Conservation (phyloP, 2,113 vertebrate genomes). For the Mesocricetus auratus region DNA sequence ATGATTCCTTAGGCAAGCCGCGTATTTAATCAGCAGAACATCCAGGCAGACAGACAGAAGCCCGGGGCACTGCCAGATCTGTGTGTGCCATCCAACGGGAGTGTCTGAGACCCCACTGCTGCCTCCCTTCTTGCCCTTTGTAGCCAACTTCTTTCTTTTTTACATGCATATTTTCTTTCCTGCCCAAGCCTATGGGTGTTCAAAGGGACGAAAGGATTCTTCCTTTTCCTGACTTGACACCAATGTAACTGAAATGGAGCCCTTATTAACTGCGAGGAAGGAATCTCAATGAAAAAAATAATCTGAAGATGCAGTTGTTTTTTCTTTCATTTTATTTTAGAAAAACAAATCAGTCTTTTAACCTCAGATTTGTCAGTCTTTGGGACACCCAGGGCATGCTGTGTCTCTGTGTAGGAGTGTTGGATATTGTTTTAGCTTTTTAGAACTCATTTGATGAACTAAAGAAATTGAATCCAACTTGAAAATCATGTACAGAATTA, state of each 20-base stretch:
- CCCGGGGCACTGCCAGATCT: not conserved
- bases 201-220: not conserved
- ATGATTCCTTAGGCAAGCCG: conserved; percentile 69
- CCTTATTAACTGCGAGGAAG: not conserved
- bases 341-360: not conserved
- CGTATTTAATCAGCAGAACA: not conserved
- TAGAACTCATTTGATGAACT: not conserved
- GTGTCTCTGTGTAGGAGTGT: not conserved
- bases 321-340: not conserved
- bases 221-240: not conserved
- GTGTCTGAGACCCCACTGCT: not conserved
- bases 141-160: not conserved
- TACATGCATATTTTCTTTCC: not conserved
- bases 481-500: not conserved
- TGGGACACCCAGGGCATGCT: not conserved
- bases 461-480: not conserved
- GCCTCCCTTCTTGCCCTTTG: not conserved
- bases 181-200: not conserved
- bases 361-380: not conserved
- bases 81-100: not conserved
- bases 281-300: not conserved
- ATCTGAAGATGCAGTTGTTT: not conserved
- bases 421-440: not conserved
- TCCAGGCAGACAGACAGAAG: not conserved
- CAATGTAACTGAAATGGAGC: not conserved